These are phyloP conservation scores for Brachyalestes nurse DNA, from an alignment of 2,797 vertebrate genomes.

Conservation along the genomic window DNA sequence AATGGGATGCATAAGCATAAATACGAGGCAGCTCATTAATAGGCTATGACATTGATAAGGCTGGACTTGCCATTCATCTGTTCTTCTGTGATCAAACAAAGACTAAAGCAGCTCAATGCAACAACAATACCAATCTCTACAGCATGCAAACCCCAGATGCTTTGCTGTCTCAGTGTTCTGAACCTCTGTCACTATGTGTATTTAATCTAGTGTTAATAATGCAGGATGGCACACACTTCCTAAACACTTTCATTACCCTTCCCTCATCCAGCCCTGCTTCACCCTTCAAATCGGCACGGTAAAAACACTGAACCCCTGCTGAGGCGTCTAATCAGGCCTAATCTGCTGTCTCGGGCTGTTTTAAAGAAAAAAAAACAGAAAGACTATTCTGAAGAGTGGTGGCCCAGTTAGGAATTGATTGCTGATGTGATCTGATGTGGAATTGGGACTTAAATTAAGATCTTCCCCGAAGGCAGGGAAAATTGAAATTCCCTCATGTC, in stretches of 20 bases:
- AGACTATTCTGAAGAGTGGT: background rate
- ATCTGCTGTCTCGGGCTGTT: slow-evolving; percentile 35
- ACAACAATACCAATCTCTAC: slow-evolving; percentile 9
- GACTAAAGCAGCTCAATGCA: background rate
- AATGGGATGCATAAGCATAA: too few species aligned
- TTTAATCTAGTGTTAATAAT: slow-evolving; percentile 39
- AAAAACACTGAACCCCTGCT: slow-evolving; percentile 3
- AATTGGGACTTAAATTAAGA: slow-evolving; percentile 35
- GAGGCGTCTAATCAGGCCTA: slow-evolving; percentile 17
- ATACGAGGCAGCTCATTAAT: too few species aligned
- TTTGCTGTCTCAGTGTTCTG: slow-evolving; percentile 4
- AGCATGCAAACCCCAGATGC: background rate
- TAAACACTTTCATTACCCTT: slow-evolving; percentile 22
- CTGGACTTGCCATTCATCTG: background rate
- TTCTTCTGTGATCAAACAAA: background rate
- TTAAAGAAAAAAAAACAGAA: slow-evolving; percentile 14
- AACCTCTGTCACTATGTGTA: slow-evolving; percentile 2
- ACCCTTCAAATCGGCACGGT: slow-evolving; percentile 5
- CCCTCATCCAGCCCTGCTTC: background rate
- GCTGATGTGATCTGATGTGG: slow-evolving; percentile 28
- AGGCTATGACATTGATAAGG: background rate
- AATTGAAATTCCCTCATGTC: slow-evolving; percentile 20
- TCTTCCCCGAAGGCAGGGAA: slow-evolving; percentile 37
- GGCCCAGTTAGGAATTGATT: slow-evolving; percentile 34
- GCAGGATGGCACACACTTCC: background rate